phyloP scores from a whole-genome alignment of 2,797 vertebrate genomes.

The Cryptoblepharus egeriae region DNA sequence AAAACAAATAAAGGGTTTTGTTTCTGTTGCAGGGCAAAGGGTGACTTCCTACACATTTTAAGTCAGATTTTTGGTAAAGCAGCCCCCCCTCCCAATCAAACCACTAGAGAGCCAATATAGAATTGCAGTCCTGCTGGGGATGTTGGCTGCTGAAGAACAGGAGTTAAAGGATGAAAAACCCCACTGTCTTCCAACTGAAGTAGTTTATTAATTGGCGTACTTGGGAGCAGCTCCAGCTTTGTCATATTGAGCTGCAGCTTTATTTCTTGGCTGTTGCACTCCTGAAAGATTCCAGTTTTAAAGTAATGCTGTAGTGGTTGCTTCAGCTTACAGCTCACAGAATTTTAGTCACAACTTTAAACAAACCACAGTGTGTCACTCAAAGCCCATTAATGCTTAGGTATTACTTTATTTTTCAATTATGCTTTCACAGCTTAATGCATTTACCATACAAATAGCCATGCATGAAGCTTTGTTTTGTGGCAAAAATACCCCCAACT shows the following conservation, averaged over 20 bases:
- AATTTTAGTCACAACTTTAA: conserved; percentile 10
- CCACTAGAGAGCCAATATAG: neutral
- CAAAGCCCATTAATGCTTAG: neutral
- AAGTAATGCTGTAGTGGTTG: neutral
- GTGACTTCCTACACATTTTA: neutral
- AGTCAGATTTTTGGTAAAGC: neutral
- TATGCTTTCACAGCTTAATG: conserved; percentile 1
- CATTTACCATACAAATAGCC: neutral
- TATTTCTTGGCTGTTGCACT: conserved; percentile 1
- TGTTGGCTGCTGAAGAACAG: neutral
- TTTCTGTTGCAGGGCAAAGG: neutral
- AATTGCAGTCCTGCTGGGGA: neutral
- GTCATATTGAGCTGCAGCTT: neutral
- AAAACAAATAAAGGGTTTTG: no score
- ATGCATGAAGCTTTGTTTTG: neutral
- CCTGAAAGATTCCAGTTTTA: conserved; percentile 8
- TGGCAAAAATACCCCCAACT: neutral
- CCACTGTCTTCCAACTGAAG: neutral
- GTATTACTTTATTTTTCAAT: neutral
- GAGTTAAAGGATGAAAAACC: neutral
- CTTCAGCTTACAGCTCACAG: conserved; percentile 11
- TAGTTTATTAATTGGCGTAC: conserved; percentile 18
- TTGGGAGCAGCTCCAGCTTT: conserved; percentile 1
- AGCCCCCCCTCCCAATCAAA: neutral
- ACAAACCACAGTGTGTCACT: neutral